Evolutionary conservation across 2,113 vertebrate genomes (phyloP).

Genomic region (Heloderma charlesbogerti): DNA sequence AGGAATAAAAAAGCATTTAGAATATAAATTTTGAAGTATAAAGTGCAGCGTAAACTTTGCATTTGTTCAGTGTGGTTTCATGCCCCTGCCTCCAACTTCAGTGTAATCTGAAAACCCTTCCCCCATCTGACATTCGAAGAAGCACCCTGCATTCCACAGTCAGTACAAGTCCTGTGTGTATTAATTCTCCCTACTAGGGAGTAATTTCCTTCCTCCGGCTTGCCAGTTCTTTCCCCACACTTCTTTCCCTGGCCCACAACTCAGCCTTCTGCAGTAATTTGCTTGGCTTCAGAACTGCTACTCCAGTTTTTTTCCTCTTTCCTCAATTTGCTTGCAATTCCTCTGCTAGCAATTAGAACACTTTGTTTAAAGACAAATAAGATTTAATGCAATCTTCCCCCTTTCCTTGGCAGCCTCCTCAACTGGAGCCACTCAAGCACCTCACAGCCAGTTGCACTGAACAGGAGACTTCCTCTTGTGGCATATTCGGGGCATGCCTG

Average conservation of each 20-base stretch:
- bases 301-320: conserved; percentile 3
- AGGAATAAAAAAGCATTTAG: neutral
- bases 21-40: neutral
- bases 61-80: conserved; percentile 6
- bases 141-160: conserved; percentile 41
- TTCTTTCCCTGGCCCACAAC: conserved; percentile 66
- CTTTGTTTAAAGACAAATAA: conserved; percentile 79
- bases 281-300: conserved; percentile 70
- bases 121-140: conserved; percentile 63
- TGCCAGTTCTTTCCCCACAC: conserved; percentile 50
- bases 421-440: conserved; percentile 49
- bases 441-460: neutral
- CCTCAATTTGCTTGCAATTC: conserved; percentile 75
- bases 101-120: conserved; percentile 40
- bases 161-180: conserved; percentile 57
- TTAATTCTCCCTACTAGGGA: conserved; percentile 69
- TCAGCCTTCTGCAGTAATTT: conserved; percentile 65
- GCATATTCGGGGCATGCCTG: neutral
- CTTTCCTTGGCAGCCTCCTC: conserved; percentile 68
- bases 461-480: neutral
- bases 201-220: conserved; percentile 69
- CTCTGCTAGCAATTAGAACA: conserved; percentile 78
- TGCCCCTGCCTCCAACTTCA: neutral
- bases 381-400: conserved; percentile 66
- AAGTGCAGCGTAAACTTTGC: neutral